These are phyloP conservation scores for Microtus obscurus DNA, from an alignment of 2,797 vertebrate species.

Conservation along the genomic window DNA sequence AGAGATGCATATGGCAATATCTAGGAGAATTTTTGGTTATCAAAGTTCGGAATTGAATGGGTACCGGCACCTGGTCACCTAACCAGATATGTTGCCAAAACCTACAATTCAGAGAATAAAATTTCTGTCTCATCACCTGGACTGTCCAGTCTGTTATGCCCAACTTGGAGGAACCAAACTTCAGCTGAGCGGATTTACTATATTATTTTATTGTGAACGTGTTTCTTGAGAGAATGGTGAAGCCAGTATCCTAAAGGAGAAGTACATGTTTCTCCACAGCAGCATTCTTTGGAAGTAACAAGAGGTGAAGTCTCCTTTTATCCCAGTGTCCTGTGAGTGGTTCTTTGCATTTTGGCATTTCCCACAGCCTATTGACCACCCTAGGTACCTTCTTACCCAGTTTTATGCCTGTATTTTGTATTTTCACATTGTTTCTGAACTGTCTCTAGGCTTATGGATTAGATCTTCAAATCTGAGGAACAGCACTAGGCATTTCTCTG, in stretches of 20 bases:
- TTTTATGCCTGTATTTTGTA: background rate
- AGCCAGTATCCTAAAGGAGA: fast-evolving
- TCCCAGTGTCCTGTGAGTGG: background rate
- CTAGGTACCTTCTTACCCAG: background rate
- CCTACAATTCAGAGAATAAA: fast-evolving
- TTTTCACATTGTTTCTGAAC: background rate
- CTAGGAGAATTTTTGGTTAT: background rate
- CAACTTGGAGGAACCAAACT: background rate
- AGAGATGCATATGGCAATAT: background rate
- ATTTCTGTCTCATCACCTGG: fast-evolving
- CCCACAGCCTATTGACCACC: background rate
- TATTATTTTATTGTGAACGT: background rate
- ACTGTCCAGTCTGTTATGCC: background rate
- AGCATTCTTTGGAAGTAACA: background rate
- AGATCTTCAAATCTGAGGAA: slow-evolving; percentile 75
- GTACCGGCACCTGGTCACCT: background rate
- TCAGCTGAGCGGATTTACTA: background rate
- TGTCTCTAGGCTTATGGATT: slow-evolving; percentile 54
- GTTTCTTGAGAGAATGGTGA: background rate
- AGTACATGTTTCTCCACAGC: background rate
- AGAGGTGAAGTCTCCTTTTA: too few relatives aligned
- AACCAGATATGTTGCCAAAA: background rate
- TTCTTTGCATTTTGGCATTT: background rate
- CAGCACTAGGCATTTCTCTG: slow-evolving; percentile 58
- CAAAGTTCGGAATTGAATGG: background rate